Evolutionary conservation across 1,140 invertebrate species (phyloP), one percentile per base, ranked within the genome.

Genomic region (Nixonia krombeini): DNA sequence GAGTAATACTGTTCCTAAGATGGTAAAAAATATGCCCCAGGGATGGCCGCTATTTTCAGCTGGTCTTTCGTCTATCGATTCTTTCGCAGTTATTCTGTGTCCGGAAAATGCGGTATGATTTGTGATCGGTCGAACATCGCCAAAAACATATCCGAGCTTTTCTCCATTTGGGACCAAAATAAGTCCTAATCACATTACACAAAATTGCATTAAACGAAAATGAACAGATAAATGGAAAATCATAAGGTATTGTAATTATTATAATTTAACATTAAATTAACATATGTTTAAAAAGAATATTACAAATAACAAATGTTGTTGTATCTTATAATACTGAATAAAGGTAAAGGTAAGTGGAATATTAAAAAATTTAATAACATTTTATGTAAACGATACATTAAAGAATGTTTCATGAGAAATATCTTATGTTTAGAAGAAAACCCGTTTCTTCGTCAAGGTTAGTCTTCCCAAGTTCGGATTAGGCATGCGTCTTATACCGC

Each of bases 111-210:
- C 51, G 7, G 85, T 81, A 6, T 80, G 76, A 62, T 86, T 86
- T 15, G 58, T 40, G 85, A 77, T 35, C 74, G 77, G 78, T 71
- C 84, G 42, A 68, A 79, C 70, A 73, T 97, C 96, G 0, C 96
- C 95, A 21, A 97, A 85, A 1, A 88, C 82, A 55, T 92, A 90
- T 5, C 96, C 96, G 44, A 98, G 85, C 15, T 85, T 75, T 84
- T 96, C 93, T 0, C 96, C 96, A 77, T 97, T 97, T 0, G 96
- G 96, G 1, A 98, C 94, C 44, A 97, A 81, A 37, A 96, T 86
- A 13, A 97, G 84, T 37, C 94, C 94, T 94, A 72, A 1, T 78
- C n/a, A n/a, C n/a, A n/a, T 70, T 42, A 38, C 16, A 0, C 45
- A 55, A 55, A n/a, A 31, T 42, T 42, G 9, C 18, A 25, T 18